phyloP scores from a whole-genome alignment of 1,140 invertebrate genomes.

The Diorhabda sublineata region DNA sequence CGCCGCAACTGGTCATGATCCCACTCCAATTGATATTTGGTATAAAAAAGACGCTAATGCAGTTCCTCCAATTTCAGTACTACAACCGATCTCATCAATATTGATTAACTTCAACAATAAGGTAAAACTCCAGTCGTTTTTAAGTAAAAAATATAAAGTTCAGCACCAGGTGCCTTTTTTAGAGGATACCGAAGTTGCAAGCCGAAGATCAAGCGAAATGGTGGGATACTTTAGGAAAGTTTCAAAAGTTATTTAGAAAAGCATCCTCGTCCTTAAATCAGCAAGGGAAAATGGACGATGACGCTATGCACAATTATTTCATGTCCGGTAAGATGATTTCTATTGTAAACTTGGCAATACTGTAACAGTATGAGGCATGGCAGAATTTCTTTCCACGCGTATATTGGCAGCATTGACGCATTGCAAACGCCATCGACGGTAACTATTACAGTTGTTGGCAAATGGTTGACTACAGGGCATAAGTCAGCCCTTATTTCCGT shows the following conservation, averaged over 20 bases:
- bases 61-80: constrained; percentile 85
- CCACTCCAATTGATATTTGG: constrained; percentile 85
- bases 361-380: too few relatives aligned
- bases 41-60: constrained; percentile 96
- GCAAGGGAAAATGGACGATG: constrained; percentile 81
- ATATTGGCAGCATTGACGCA: too few relatives aligned
- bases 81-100: constrained; percentile 96
- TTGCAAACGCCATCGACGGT: too few relatives aligned
- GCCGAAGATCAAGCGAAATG: constrained; percentile 94
- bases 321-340: constrained; percentile 79
- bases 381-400: too few relatives aligned
- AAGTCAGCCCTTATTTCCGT: too few relatives aligned
- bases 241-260: constrained; percentile 92
- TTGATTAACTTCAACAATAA: constrained; percentile 98
- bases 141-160: too few relatives aligned
- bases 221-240: constrained; percentile 95
- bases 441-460: too few relatives aligned
- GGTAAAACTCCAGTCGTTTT: constrained; percentile 50
- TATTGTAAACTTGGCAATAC: too few relatives aligned
- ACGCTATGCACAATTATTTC: constrained; percentile 96
- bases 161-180: constrained; percentile 30
- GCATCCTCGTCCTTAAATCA: constrained; percentile 81
- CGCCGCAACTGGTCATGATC: constrained; percentile 72
- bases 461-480: too few relatives aligned
- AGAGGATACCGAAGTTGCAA: constrained; percentile 90